Conservation (phyloP, 2,888 invertebrate species). For the Stenurella melanura region DNA sequence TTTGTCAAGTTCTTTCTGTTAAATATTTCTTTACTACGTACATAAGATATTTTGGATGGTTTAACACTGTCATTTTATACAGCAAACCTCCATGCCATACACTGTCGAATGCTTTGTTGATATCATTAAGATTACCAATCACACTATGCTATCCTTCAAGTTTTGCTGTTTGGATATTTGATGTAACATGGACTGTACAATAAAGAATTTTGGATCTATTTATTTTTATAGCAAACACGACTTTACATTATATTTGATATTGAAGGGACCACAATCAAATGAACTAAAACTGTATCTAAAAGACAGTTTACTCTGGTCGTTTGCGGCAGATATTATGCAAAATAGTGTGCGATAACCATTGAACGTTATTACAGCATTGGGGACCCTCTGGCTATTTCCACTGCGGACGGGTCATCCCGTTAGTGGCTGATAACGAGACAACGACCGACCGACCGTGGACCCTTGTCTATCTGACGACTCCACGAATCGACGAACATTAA, state of each 20-base stretch:
- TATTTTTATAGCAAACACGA: too few relatives aligned
- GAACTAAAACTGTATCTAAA: slow-evolving; percentile 1
- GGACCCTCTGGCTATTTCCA: slow-evolving; percentile 62
- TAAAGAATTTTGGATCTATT: too few relatives aligned
- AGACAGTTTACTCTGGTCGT: slow-evolving; percentile 1
- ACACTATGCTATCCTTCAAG: too few relatives aligned
- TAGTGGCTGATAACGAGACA: slow-evolving; percentile 70
- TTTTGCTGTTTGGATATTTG: too few relatives aligned
- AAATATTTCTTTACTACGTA: too few relatives aligned
- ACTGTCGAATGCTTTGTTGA: too few relatives aligned
- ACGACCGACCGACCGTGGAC: slow-evolving; percentile 51
- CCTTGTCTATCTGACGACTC: slow-evolving; percentile 49
- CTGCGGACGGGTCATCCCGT: slow-evolving; percentile 72
- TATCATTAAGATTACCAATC: too few relatives aligned
- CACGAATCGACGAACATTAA: slow-evolving; percentile 40
- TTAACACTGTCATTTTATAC: too few relatives aligned
- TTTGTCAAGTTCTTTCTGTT: too few relatives aligned
- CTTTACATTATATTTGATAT: too few relatives aligned
- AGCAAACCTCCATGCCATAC: too few relatives aligned
- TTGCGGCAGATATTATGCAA: slow-evolving; percentile 41
- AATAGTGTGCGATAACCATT: slow-evolving; percentile 62
- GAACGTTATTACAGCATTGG: slow-evolving; percentile 62
- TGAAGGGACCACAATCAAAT: not conserved
- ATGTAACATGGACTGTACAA: not conserved
- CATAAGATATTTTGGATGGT: too few relatives aligned